Evolutionary conservation across 2,888 invertebrate species (phyloP), one percentile per base, ranked within the genome.

Genomic region (Amiota minor): DNA sequence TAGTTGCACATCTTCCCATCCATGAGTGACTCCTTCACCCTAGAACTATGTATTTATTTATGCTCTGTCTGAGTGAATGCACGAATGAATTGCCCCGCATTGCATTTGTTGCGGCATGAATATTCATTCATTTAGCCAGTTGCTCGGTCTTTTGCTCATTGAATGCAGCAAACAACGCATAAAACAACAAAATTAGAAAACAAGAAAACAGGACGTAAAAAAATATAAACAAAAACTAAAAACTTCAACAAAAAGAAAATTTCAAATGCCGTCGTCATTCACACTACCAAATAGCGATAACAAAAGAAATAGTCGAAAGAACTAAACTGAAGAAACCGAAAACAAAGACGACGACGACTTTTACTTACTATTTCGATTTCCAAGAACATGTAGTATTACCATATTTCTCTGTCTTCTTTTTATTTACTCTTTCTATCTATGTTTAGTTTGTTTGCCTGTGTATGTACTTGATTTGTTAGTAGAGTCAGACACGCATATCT

Each of bases 151-250:
- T 59, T 59, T 20, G 18, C 59, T 59, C 59, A 59, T 18, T 59
- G 62, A 35, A 62, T 12, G n/a, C 23, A 62, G 35, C 35, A 35
- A 35, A 23, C 11, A 18, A 35, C 11, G 14, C 23, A 14, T 2
- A 45, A 23, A 62, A 45, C 45, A 62, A 62, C 4, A 45, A 23
- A 35, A 18, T 6, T 0, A 50, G 20, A 35, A 10, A 50, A 62
- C 45, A 62, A 62, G 62, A 62, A 62, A 45, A 55, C 55, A 14
- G n/a, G 35, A 62, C 23, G n/a, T n/a, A 53, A 12, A 53, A 9
- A 53, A n/a, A 53, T n/a, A 55, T 45, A 68, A 68, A 68, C 49
- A 23, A 68, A 68, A 53, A 68, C 67, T 53, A 53, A 68, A 62
- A 62, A 23, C 62, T 16, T n/a, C 9, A 35, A 35, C 35, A 35